Base-by-base conservation (phyloP, 2,888 invertebrate genomes). In the Euspilapteryx auroguttella region DNA sequence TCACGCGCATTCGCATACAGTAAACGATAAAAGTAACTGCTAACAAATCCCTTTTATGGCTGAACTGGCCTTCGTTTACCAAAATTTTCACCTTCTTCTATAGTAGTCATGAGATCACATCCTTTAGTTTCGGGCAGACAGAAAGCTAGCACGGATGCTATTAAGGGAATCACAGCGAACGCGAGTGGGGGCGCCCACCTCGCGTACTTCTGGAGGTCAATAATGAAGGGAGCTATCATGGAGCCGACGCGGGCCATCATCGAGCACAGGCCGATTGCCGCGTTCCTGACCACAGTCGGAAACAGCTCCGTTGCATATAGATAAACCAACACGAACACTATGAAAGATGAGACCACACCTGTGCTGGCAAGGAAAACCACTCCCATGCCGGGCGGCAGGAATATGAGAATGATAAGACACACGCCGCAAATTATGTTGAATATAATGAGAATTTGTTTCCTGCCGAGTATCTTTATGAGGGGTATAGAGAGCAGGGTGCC, bases 191-290 rank as follows among this genome's bases (percentile, higher is more conserved):
- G 86, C 27, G 87, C 40, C 82, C 83, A 86, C 1, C 42, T 30
- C 6, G 66, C 58, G 1, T 73, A 48, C 14, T 55, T 49, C 29
- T 57, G 62, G 44, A 86, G 44, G 13, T 81, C 80, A 12, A 87
- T 83, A 5, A 94, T 80, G 47, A 88, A 89, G 0, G 94, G 93
- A 1, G 94, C 90, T 7, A 85, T 40, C 79, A 94, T 89, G 0
- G 92, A 91, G 1, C 94, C 94, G 13, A 93, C 68, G 37, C 94
- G 79, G 0, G 93, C 93, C 47, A 85, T 81, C 84, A 91, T 89
- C 0, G 93, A 94, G n/a, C 88, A 87, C n/a, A 86, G 79, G 0
- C 94, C 94, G 30, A 94, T 78, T 0, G 91, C 94, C 26, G 87
- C 85, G 44, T 92, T 94, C 17, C 94, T 76, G 2, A 93, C 85